phyloP scores from a whole-genome alignment of 2,113 vertebrate genomes.

The Thinocorus orbignyianus region DNA sequence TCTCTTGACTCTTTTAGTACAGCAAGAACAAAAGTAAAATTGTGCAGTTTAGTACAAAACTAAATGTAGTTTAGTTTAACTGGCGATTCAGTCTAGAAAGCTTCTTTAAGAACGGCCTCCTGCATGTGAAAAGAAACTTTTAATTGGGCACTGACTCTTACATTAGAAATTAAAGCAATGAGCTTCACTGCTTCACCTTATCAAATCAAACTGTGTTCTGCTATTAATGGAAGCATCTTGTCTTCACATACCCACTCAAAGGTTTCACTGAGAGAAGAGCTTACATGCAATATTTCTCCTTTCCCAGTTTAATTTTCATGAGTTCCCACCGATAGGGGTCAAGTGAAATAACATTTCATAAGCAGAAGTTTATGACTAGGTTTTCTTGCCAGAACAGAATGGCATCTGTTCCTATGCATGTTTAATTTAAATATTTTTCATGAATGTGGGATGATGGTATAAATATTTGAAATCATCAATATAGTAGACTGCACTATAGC shows the following conservation, averaged over 20 bases:
- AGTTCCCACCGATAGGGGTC: slow-evolving; percentile 60
- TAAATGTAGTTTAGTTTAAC: neutral
- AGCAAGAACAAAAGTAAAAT: neutral
- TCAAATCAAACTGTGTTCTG: neutral
- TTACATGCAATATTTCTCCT: slow-evolving; percentile 46
- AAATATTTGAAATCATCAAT: slow-evolving; percentile 77
- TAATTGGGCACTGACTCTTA: neutral
- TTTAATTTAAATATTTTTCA: slow-evolving; percentile 74
- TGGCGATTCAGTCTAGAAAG: neutral
- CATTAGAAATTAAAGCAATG: neutral
- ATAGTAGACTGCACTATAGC: slow-evolving; percentile 70
- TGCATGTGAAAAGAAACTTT: neutral
- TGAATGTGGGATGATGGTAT: slow-evolving; percentile 72
- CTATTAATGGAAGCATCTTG: slow-evolving; percentile 27
- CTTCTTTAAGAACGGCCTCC: neutral
- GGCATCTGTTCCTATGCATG: slow-evolving; percentile 72
- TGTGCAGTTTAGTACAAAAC: neutral
- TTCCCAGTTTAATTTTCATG: slow-evolving; percentile 61
- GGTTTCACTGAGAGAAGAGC: slow-evolving; percentile 30
- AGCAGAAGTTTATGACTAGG: slow-evolving; percentile 68
- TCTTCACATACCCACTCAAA: slow-evolving; percentile 44
- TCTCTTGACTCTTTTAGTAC: neutral
- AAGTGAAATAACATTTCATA: slow-evolving; percentile 66
- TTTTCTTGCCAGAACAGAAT: slow-evolving; percentile 69
- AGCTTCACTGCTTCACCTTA: slow-evolving; percentile 10